Evolutionary conservation across 2,797 vertebrate species (phyloP).

Genomic region (Hippoglossus hippoglossus): DNA sequence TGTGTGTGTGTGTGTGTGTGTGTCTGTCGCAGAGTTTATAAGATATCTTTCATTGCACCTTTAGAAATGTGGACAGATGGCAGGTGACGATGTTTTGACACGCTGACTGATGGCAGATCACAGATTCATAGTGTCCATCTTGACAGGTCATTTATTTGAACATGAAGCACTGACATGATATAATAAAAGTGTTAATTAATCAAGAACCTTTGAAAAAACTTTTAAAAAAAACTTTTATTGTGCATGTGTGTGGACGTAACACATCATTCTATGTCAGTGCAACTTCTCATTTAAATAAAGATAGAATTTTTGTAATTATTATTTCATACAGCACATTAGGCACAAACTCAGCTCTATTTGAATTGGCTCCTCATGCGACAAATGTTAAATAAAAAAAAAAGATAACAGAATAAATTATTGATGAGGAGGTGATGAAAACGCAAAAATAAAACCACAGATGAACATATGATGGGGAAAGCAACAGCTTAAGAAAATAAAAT

Average conservation of each 20-base stretch:
- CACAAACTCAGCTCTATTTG: conserved; percentile 25
- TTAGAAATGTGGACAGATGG: conserved; percentile 43
- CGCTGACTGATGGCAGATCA: not conserved
- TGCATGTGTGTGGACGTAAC: not conserved
- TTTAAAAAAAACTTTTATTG: not conserved
- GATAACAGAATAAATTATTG: conserved; percentile 46
- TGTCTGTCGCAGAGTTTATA: conserved; percentile 3
- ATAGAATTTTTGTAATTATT: conserved; percentile 30
- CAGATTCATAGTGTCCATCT: not conserved
- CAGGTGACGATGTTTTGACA: conserved; percentile 40
- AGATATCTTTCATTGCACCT: conserved; percentile 12
- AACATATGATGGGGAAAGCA: conserved; percentile 19
- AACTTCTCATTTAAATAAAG: conserved; percentile 38
- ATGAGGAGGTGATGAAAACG: conserved; percentile 33
- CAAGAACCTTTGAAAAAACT: not conserved
- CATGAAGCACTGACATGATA: not conserved
- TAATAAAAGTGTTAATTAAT: not conserved
- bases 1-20: not conserved
- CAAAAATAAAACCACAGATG: conserved; percentile 30
- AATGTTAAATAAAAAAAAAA: conserved; percentile 54
- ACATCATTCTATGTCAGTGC: not conserved
- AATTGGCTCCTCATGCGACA: conserved; percentile 48
- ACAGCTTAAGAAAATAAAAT: conserved; percentile 1
- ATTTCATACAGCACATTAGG: conserved; percentile 44
- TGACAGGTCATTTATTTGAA: conserved; percentile 1